Base-by-base conservation (phyloP, 2,113 vertebrate genomes). In the Scatophagus argus region DNA sequence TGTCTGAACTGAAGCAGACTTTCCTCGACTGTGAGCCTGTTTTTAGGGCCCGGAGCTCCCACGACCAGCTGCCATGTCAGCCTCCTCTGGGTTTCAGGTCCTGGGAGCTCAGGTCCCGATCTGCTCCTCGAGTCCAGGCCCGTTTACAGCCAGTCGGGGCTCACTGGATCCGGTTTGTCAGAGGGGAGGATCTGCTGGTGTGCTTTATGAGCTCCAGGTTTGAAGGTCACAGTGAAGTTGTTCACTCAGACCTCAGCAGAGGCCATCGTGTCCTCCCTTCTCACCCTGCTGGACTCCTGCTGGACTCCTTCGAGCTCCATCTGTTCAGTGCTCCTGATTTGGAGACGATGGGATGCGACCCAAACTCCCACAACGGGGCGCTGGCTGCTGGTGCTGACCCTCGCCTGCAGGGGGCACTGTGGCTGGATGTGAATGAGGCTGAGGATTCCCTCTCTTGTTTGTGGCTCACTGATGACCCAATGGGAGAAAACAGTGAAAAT, bases 311-410 rank as follows among this genome's bases (percentile, higher is more conserved):
- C n/a, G n/a, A n/a, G n/a, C n/a, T n/a, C n/a, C n/a, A n/a, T n/a
- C n/a, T n/a, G n/a, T n/a, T n/a, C n/a, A n/a, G n/a, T n/a, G n/a
- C n/a, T n/a, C n/a, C n/a, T n/a, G n/a, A n/a, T n/a, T n/a, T n/a
- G 29, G 58, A 62, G 27, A 11, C 25, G 66, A n/a, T 27, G 38
- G 38, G 31, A 59, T 21, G 31, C 46, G 66, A 16, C 61, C 46
- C 49, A 4, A 60, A 76, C 61, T 77, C 74, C 74, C 66, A 52
- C 36, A 70, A n/a, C n/a, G n/a, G n/a, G n/a, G n/a, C n/a, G n/a
- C n/a, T n/a, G n/a, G n/a, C 55, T 41, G 11, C 36, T 6, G 39
- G 39, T 2, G 44, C 43, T 9, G 4, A 13, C 0, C 10, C 23
- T 1, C 3, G 39, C 65, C 80, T 59, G 11, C 16, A 58, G 76